Evolutionary conservation across 53 echinoderm and acorn worm genomes (phyloP).

Genomic region (Holothuria scabra): DNA sequence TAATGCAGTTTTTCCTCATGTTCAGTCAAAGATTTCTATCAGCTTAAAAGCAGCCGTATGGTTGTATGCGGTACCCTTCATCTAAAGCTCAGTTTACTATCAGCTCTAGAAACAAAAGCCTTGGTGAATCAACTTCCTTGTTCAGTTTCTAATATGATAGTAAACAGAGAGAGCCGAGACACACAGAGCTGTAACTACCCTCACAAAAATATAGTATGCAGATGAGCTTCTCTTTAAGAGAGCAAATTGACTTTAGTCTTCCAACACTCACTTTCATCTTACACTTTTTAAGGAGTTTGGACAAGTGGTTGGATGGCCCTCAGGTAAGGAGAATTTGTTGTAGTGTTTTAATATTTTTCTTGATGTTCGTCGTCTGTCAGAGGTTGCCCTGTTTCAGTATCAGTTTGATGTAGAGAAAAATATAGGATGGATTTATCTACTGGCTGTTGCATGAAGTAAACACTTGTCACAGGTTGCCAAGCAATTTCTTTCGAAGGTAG

Average conservation of each 20-base stretch:
- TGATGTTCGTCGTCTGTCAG: conserved; percentile 1
- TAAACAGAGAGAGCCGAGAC: no score
- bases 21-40: no score
- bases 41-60: no score
- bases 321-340: conserved; percentile 18
- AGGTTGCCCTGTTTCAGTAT: conserved; percentile 31
- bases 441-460: no score
- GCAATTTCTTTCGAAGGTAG: no score
- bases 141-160: background rate
- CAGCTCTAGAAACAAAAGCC: no score
- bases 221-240: conserved; percentile 23
- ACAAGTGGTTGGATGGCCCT: conserved; percentile 35
- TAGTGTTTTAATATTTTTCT: background rate
- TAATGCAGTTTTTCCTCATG: no score
- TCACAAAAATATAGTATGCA: conserved; percentile 21
- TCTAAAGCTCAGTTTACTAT: no score
- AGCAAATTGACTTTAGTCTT: conserved; percentile 24
- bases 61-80: no score
- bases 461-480: no score
- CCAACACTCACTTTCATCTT: conserved; percentile 18
- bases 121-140: conserved; percentile 32
- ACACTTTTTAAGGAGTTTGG: conserved; percentile 32
- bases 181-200: conserved; percentile 21
- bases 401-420: background rate
- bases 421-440: no score